These are phyloP conservation scores for Hafferia zeledoni DNA, from an alignment of 2,797 vertebrate genomes.

Conservation along the genomic window DNA sequence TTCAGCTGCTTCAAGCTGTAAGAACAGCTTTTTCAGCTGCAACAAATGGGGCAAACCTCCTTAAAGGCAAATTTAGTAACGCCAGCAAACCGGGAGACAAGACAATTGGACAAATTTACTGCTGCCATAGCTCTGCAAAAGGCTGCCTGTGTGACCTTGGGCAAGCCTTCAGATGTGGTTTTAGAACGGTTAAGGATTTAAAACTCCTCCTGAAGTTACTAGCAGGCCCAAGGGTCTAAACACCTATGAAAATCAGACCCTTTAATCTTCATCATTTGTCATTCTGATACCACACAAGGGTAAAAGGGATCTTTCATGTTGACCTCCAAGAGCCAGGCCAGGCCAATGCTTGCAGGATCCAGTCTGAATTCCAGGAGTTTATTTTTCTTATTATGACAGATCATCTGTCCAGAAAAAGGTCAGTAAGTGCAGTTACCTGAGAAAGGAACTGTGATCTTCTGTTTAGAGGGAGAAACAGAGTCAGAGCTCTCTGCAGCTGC, in stretches of 20 bases:
- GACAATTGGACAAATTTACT: constrained; percentile 33
- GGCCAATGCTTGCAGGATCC: not conserved
- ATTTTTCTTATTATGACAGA: not conserved
- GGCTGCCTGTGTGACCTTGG: not conserved
- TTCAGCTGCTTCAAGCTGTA: constrained; percentile 32
- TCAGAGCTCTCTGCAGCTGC: not conserved
- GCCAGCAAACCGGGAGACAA: not conserved
- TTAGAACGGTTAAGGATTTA: not conserved
- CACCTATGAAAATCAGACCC: not conserved
- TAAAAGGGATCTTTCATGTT: not conserved
- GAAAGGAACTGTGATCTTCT: not conserved
- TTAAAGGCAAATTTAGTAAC: constrained; percentile 49
- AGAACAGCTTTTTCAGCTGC: constrained; percentile 36
- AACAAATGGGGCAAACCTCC: constrained; percentile 27
- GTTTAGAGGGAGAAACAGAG: not conserved
- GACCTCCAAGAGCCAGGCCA: not conserved
- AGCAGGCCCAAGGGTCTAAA: not conserved
- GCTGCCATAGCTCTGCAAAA: not conserved
- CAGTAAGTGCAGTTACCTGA: not conserved
- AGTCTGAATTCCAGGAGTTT: not conserved
- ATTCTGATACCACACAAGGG: not conserved
- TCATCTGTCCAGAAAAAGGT: not conserved
- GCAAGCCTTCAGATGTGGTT: not conserved
- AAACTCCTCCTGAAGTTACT: not conserved
- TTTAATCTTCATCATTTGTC: constrained; percentile 2